phyloP scores from a whole-genome alignment of 2,888 invertebrate species.

The Mesochorus sp. region DNA sequence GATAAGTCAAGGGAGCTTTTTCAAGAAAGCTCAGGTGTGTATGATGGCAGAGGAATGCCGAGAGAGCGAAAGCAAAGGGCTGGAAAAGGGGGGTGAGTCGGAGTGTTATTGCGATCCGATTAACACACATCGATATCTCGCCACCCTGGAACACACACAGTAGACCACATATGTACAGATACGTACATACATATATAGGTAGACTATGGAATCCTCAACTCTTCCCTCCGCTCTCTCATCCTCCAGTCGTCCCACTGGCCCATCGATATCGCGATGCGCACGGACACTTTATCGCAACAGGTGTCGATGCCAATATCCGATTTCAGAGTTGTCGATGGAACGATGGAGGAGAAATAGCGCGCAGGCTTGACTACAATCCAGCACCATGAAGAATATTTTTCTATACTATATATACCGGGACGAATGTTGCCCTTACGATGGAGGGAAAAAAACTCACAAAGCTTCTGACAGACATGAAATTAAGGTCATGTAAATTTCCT shows the following conservation, averaged over 20 bases:
- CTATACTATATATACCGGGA: neutral
- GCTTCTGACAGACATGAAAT: conserved; percentile 4
- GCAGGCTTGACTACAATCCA: conserved; percentile 29
- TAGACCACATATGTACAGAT: neutral
- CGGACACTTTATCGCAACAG: conserved; percentile 69
- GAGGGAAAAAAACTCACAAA: conserved; percentile 15
- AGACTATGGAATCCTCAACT: conserved; percentile 44
- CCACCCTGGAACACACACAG: conserved; percentile 34
- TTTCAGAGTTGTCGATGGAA: conserved; percentile 63
- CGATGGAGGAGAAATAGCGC: conserved; percentile 1
- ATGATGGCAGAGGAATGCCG: conserved; percentile 24
- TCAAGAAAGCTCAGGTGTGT: conserved; percentile 14
- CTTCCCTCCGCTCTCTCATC: conserved; percentile 29
- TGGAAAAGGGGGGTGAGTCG: conserved; percentile 21
- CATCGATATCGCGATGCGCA: conserved; percentile 67
- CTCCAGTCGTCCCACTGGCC: conserved; percentile 50
- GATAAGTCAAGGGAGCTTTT: conserved; percentile 31
- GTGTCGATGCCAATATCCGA: conserved; percentile 69
- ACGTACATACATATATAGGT: conserved; percentile 4
- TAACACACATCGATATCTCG: conserved; percentile 60
- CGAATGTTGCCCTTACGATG: neutral
- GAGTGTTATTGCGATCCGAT: conserved; percentile 45
- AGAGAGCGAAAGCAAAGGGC: conserved; percentile 5
- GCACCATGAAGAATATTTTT: conserved; percentile 19
- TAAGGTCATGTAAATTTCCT: conserved; percentile 38